Conservation (phyloP, 2,113 vertebrate species). For the Phodopus roborovskii region DNA sequence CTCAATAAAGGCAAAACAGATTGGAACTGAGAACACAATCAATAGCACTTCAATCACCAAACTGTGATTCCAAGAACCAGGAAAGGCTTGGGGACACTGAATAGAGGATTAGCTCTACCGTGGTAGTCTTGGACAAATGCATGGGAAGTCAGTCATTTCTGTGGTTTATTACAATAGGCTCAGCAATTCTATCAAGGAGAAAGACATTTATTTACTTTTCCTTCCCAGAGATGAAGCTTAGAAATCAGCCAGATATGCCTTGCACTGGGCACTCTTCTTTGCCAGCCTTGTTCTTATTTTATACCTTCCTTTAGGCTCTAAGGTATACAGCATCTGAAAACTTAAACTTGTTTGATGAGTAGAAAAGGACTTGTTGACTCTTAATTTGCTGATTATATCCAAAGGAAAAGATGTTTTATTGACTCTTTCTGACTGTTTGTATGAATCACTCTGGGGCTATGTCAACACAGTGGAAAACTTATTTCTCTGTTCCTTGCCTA, state of each 20-base stretch:
- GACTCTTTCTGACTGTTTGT: slow-evolving; percentile 22
- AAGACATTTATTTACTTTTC: neutral
- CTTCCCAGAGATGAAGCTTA: neutral
- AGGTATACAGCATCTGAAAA: neutral
- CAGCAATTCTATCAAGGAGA: neutral
- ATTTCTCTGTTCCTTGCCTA: neutral
- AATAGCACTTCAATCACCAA: neutral
- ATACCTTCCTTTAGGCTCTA: neutral
- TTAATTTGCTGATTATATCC: neutral
- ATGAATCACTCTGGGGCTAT: neutral
- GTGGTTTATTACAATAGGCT: neutral
- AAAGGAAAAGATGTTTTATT: neutral
- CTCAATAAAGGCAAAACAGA: neutral
- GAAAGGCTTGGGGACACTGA: neutral
- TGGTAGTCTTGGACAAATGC: neutral
- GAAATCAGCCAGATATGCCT: neutral
- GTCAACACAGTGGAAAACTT: neutral
- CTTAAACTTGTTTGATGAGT: neutral
- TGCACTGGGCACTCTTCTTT: neutral
- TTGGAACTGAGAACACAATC: neutral
- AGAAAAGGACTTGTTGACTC: slow-evolving; percentile 22
- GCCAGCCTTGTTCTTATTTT: neutral
- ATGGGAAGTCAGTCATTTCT: neutral
- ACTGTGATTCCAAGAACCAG: neutral
- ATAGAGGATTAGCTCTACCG: neutral